A percentile compares a stretch with the other conserved stretches of the same genome.
These are phyloP conservation scores for Cariama cristata DNA, from an alignment of 2,113 vertebrate genomes.

Conservation along the genomic window DNA sequence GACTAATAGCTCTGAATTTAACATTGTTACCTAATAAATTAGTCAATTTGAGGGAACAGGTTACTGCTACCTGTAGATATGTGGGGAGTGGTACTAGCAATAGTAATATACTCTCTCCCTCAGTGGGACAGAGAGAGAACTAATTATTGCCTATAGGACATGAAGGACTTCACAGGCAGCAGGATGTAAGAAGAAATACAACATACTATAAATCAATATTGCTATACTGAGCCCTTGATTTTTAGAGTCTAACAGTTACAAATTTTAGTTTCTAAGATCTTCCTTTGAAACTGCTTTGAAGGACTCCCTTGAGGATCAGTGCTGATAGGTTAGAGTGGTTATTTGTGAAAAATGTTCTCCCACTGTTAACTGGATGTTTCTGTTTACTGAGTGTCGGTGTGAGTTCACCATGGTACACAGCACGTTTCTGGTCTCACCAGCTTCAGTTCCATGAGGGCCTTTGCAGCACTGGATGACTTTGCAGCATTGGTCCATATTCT, in stretches of 20 bases:
- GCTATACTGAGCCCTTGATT: neutral
- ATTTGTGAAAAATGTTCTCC: slow-evolving; percentile 11
- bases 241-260: neutral
- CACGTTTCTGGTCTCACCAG: neutral
- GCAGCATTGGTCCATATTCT: neutral
- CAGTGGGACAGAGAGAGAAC: neutral
- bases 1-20: neutral
- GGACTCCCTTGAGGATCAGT: neutral
- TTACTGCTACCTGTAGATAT: neutral
- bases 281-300: slow-evolving; percentile 1
- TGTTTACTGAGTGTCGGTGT: neutral
- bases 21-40: neutral
- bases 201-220: neutral
- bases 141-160: neutral
- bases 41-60: neutral
- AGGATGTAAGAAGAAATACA: neutral
- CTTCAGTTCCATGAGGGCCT: neutral
- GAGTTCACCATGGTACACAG: neutral
- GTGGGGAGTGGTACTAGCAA: neutral
- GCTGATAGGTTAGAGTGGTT: slow-evolving; percentile 14
- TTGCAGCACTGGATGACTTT: neutral
- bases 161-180: neutral
- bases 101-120: neutral
- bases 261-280: neutral
- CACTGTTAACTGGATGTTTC: neutral